A percentile compares a stretch with the other conserved stretches of the same genome.
These are phyloP conservation scores for Forpus xanthops DNA, from an alignment of 2,797 vertebrate species.

Conservation along the genomic window DNA sequence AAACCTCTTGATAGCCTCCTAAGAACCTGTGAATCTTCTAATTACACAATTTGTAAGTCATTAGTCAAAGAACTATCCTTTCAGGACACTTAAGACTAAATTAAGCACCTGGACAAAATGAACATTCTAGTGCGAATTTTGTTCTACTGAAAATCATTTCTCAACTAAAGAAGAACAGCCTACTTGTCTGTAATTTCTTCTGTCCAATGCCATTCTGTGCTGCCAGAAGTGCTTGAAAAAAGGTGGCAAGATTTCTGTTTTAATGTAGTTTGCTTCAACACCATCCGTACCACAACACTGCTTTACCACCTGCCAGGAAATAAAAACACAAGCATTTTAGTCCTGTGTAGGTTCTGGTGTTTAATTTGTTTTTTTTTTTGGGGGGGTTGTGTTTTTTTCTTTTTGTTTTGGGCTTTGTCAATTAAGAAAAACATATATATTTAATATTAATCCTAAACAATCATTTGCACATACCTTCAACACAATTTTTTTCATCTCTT, in stretches of 20 bases:
- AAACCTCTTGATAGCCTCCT: not conserved
- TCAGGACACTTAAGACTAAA: not conserved
- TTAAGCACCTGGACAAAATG: not conserved
- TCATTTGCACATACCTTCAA: conserved; percentile 83
- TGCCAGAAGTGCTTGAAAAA: conserved; percentile 99
- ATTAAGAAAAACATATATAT: not conserved
- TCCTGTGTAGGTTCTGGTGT: not conserved
- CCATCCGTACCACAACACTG: conserved; percentile 98
- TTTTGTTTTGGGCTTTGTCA: not conserved
- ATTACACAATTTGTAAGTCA: not conserved
- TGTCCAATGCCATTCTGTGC: conserved; percentile 97
- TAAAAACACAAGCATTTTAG: not conserved
- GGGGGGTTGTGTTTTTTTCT: accelerated
- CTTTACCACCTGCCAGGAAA: conserved; percentile 89
- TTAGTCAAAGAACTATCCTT: not conserved
- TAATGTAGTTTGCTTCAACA: conserved; percentile 99
- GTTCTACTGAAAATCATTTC: not conserved
- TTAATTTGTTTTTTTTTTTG: too few species aligned
- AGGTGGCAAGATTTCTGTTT: conserved; percentile 97
- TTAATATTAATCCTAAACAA: not conserved
- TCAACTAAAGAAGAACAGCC: not conserved
- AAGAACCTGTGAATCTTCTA: not conserved
- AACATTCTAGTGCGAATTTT: not conserved
- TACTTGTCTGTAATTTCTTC: conserved; percentile 99
- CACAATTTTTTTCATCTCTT: conserved; percentile 99